Base-by-base conservation (phyloP, 2,797 vertebrate genomes). In the Parotocinclus haroldoi region DNA sequence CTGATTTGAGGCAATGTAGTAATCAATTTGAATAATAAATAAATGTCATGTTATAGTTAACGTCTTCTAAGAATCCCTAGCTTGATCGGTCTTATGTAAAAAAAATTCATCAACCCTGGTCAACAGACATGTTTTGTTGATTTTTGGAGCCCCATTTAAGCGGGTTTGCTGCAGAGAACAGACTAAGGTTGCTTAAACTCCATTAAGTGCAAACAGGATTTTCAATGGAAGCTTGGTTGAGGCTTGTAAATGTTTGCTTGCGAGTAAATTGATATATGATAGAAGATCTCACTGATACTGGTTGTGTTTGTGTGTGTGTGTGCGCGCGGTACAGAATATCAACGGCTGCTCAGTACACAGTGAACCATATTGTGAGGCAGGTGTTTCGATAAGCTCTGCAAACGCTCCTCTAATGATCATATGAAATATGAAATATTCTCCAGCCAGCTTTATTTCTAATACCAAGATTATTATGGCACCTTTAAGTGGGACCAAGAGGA, bases 331-430 rank as follows among this genome's bases (percentile, higher is more conserved):
- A 64, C 13, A 55, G 50, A 55, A 64, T 54, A 44, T 14, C 50
- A 53, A 53, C 42, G 10, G 10, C 17, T 55, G 40, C 55, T 46
- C 18, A 45, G 40, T 45, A 16, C 39, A 36, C 63, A 19, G 7
- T 37, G 14, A 3, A 44, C 27, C 52, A 65, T 52, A 65, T 65
- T 65, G 63, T 12, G 12, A 40, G 45, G 51, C 58, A 55, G 66
- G 45, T 63, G 59, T 69, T 50, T 57, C 62, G 10, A 63, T 50
- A 50, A 40, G 44, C 50, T 39, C 39, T 27, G n/a, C 14, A 16
- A 60, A 27, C 5, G 27, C 36, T n/a, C 9, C 58, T 61, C 40
- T 37, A 11, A 9, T 46, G 39, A 17, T 58, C 13, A 4, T 45
- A 27, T 58, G 39, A 45, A 52, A 64, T 44, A 10, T 39, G n/a